Evolutionary conservation across 2,113 vertebrate genomes (phyloP), one percentile per base, ranked within the genome.

Genomic region (Thamnaconus septentrionalis): DNA sequence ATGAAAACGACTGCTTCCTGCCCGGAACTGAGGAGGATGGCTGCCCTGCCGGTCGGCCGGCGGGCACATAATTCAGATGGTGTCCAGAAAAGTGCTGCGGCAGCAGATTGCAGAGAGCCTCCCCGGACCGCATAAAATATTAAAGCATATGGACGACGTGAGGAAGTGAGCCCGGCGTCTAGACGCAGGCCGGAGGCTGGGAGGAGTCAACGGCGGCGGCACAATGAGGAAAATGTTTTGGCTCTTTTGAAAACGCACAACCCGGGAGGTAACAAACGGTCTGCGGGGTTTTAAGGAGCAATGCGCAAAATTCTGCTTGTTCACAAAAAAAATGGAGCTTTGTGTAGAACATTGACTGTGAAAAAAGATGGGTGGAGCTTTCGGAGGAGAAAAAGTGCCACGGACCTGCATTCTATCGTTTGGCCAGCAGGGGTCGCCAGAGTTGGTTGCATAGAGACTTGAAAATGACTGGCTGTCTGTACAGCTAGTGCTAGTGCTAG

Each of bases 11-110:
- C 67, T 68, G 68, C 77, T 78, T 85, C 75, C 71, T 76, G 73
- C 75, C 62, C 67, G 75, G 73, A 84, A 78, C 79, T 51, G 71
- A 86, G 74, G 82, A 81, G 18, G 18, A 31, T 31, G 18, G 18
- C 18, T 31, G 18, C 18, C 18, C 18, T 31, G 18, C 18, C 18
- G 18, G 18, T 31, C 66, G 72, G 81, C 81, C 72, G 3, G 60
- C 71, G 57, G 82, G 84, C 82, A 86, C 79, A 84, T 83, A 71
- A 85, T 85, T 85, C 79, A 85, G 75, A 85, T 55, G 58, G 64
- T 72, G 80, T 75, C 85, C 79, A 63, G 66, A 81, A 82, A 85
- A 83, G 58, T 81, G 82, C 81, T 84, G 82, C 8, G 75, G 61
- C 70, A 46, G 87, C 86, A 87, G 61, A 76, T 85, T 85, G 77